Evolutionary conservation across 2,888 invertebrate species (phyloP).

Genomic region (Euclidia mi): DNA sequence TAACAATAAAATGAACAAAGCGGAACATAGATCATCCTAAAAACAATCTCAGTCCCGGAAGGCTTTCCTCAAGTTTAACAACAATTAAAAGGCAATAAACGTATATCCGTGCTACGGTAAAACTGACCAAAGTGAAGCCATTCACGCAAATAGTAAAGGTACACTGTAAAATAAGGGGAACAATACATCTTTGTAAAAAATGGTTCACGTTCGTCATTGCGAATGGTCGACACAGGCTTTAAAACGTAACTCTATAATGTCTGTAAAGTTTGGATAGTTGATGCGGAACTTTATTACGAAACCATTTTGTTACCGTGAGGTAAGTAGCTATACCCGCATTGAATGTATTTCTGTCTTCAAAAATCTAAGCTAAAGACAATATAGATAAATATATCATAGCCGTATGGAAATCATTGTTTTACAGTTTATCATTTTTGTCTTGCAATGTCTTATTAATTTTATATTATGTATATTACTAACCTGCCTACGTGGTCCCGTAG

Average conservation of each 20-base stretch:
- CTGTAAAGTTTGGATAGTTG: constrained; percentile 57
- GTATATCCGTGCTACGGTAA: constrained; percentile 57
- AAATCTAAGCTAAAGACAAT: too few species aligned
- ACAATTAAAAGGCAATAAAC: constrained; percentile 59
- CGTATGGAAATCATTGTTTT: too few species aligned
- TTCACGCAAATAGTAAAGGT: constrained; percentile 60
- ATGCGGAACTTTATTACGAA: constrained; percentile 59
- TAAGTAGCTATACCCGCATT: too few species aligned
- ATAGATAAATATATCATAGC: too few species aligned
- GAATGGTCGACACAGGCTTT: constrained; percentile 30
- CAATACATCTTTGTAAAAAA: constrained; percentile 61
- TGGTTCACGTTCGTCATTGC: constrained; percentile 31
- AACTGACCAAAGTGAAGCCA: constrained; percentile 59
- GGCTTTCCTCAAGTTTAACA: constrained; percentile 31
- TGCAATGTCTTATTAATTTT: too few species aligned
- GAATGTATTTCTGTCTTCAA: too few species aligned
- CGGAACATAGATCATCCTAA: constrained; percentile 15
- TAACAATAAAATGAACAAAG: neutral
- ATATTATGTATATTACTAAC: too few species aligned
- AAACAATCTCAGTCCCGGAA: constrained; percentile 28
- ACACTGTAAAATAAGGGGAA: constrained; percentile 62
- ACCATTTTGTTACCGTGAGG: too few species aligned
- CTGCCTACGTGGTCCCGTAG: too few species aligned
- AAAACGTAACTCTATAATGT: constrained; percentile 47
- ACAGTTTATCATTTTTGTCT: too few species aligned